Evolutionary conservation across 2,797 vertebrate genomes (phyloP).

Genomic region (Sylvia borin): DNA sequence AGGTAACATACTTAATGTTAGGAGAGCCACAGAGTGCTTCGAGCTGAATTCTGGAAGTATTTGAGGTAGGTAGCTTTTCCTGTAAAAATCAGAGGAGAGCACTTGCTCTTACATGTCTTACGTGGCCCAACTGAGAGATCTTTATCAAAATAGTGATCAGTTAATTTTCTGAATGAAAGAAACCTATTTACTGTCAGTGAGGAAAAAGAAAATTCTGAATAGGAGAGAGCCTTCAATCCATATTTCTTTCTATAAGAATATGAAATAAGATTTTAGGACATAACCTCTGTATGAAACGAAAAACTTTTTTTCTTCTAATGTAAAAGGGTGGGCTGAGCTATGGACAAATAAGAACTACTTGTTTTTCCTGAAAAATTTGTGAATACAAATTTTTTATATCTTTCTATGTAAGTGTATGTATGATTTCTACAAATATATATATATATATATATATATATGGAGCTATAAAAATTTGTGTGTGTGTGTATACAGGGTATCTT

Average conservation of each 20-base stretch:
- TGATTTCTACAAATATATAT: neutral
- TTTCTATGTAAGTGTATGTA: neutral
- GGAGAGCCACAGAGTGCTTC: neutral
- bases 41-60: neutral
- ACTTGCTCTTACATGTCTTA: neutral
- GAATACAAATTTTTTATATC: neutral
- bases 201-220: neutral
- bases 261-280: neutral
- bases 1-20: neutral
- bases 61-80: neutral
- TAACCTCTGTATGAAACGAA: neutral
- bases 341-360: neutral
- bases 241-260: neutral
- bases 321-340: neutral
- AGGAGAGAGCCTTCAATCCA: neutral
- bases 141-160: neutral
- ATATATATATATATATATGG: neutral
- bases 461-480: neutral
- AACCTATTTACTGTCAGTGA: neutral
- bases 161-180: neutral
- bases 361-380: neutral
- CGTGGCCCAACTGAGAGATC: fast-evolving
- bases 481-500: neutral
- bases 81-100: neutral
- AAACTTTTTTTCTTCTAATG: neutral